Evolutionary conservation across 2,113 vertebrate species (phyloP).

Genomic region (Pituophis catenifer): DNA sequence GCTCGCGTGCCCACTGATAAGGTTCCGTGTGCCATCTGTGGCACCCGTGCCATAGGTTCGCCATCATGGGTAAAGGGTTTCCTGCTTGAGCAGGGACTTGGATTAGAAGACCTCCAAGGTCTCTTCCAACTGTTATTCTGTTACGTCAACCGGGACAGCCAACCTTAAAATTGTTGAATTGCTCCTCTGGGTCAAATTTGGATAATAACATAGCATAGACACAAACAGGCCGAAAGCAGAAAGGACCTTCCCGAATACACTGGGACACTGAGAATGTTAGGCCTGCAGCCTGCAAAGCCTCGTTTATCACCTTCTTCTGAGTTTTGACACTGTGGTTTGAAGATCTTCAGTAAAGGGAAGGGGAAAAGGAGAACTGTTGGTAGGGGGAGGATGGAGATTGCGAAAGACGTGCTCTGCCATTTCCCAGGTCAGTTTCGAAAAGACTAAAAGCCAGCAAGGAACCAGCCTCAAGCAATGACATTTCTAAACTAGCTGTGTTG

Average conservation of each 20-base stretch:
- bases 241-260: neutral
- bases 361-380: neutral
- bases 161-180: neutral
- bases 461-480: neutral
- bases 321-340: neutral
- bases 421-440: neutral
- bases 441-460: neutral
- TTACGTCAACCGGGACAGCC: neutral
- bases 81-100: neutral
- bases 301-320: neutral
- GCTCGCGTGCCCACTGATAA: too few species aligned
- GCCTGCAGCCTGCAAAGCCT: neutral
- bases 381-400: neutral
- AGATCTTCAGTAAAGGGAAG: neutral
- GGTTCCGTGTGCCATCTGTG: too few species aligned
- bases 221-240: neutral
- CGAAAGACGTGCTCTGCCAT: neutral
- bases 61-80: neutral
- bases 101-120: neutral
- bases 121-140: neutral
- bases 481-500: neutral
- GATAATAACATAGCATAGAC: neutral
- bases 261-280: neutral
- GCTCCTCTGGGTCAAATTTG: neutral
- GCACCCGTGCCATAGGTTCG: too few species aligned